Evolutionary conservation across 2,888 invertebrate genomes (phyloP).

Genomic region (Penaeus monodon): DNA sequence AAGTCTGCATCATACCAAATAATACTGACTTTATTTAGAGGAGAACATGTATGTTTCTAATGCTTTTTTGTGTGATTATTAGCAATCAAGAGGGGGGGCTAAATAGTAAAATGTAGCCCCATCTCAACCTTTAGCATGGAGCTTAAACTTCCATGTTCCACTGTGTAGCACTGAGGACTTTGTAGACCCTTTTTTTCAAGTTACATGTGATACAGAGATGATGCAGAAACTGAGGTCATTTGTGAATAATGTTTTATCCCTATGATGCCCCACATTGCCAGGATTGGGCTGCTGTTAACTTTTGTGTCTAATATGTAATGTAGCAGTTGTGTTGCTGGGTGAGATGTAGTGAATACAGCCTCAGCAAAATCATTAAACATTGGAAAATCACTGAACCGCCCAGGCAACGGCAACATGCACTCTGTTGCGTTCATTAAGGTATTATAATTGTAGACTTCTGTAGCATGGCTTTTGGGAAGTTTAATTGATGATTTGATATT

Average conservation of each 20-base stretch:
- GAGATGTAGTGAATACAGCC: conserved; percentile 29
- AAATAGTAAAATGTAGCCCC: conserved; percentile 34
- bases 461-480: conserved; percentile 59
- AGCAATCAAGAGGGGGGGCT: conserved; percentile 34
- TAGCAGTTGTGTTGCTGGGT: conserved; percentile 41
- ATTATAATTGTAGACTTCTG: conserved; percentile 60
- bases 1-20: conserved; percentile 43
- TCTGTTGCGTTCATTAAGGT: conserved; percentile 53
- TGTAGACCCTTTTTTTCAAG: conserved; percentile 30
- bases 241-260: conserved; percentile 38
- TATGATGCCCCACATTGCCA: conserved; percentile 23
- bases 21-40: conserved; percentile 38
- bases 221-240: conserved; percentile 46
- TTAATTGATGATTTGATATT: conserved; percentile 58
- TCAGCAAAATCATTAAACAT: conserved; percentile 11
- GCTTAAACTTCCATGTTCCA: conserved; percentile 29
- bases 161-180: conserved; percentile 46
- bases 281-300: conserved; percentile 57
- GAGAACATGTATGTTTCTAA: conserved; percentile 30
- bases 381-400: conserved; percentile 33
- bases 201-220: conserved; percentile 14
- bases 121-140: conserved; percentile 39
- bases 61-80: conserved; percentile 35
- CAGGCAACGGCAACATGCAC: conserved; percentile 41
- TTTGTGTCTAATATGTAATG: conserved; percentile 44